These are phyloP conservation scores for Neodontobutis hainanensis DNA, from an alignment of 2,113 vertebrate species.

Conservation along the genomic window DNA sequence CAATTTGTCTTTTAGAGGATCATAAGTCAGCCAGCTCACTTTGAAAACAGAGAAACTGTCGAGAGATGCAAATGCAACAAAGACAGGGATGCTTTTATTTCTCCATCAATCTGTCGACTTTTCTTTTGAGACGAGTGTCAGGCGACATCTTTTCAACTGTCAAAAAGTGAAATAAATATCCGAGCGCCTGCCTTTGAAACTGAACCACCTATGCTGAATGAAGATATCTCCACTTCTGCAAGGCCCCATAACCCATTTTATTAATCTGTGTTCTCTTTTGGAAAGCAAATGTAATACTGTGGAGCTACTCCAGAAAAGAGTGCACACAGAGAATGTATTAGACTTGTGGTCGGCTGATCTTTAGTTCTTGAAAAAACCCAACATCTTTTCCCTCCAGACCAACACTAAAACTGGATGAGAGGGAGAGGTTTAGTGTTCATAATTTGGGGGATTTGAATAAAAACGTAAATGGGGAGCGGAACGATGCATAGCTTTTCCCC, in stretches of 20 bases:
- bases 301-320: conserved; percentile 64
- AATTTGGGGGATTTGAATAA: conserved; percentile 73
- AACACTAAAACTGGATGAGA: conserved; percentile 67
- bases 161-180: conserved; percentile 39
- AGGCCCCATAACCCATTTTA: conserved; percentile 70
- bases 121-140: conserved; percentile 35
- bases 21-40: conserved; percentile 33
- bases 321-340: conserved; percentile 72
- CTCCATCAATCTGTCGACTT: conserved; percentile 47
- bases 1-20: conserved; percentile 56
- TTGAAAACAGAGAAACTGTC: conserved; percentile 31
- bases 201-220: conserved; percentile 58
- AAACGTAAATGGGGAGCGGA: conserved; percentile 63
- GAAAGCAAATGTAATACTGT: conserved; percentile 68
- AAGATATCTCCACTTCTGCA: conserved; percentile 60
- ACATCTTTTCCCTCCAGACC: conserved; percentile 56
- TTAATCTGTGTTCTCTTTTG: conserved; percentile 59
- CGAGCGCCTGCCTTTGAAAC: conserved; percentile 53
- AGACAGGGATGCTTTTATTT: conserved; percentile 41
- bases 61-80: conserved; percentile 29
- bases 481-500: conserved; percentile 55
- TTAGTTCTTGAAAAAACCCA: conserved; percentile 66
- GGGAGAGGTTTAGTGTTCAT: conserved; percentile 71
- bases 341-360: conserved; percentile 74
- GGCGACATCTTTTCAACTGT: conserved; percentile 24